phyloP scores from a whole-genome alignment of 2,113 vertebrate genomes.

The Periophthalmus modestus region DNA sequence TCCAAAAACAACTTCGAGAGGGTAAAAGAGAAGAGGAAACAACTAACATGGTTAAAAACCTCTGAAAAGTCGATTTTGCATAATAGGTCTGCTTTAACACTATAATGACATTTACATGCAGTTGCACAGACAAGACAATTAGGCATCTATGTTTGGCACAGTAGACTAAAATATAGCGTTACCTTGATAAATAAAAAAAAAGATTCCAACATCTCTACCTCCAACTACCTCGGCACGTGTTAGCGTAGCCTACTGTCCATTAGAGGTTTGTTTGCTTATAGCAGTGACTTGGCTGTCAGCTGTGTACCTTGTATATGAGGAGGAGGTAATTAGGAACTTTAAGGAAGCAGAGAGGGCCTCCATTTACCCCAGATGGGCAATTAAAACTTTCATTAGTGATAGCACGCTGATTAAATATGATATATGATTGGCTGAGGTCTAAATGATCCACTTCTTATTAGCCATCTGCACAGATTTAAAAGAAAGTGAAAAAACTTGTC shows the following conservation, averaged over 20 bases:
- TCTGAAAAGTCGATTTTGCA: too few relatives aligned
- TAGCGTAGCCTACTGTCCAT: constrained; percentile 32
- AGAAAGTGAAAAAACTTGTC: constrained; percentile 17
- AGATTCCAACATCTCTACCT: too few relatives aligned
- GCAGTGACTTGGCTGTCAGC: constrained; percentile 23
- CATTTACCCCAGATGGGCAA: constrained; percentile 25
- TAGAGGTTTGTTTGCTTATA: constrained; percentile 40
- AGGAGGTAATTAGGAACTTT: constrained; percentile 43
- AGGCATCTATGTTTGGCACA: neutral
- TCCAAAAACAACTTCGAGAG: too few relatives aligned
- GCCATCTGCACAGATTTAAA: constrained; percentile 4
- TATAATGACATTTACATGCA: neutral
- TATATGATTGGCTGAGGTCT: constrained; percentile 14
- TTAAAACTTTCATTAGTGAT: constrained; percentile 30
- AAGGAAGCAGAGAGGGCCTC: constrained; percentile 9
- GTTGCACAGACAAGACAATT: neutral
- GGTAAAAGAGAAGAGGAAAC: too few relatives aligned
- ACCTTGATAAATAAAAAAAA: constrained; percentile 1
- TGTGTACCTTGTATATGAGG: constrained; percentile 15
- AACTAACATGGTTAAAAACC: too few relatives aligned
- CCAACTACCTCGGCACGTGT: neutral
- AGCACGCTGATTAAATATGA: constrained; percentile 24
- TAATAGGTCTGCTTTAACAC: neutral
- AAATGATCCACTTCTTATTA: constrained; percentile 16
- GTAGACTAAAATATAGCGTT: neutral